A percentile compares a stretch with the other conserved stretches of the same genome.
Conservation (phyloP, 2,888 invertebrate genomes). For the Ennomos fuscantarius region DNA sequence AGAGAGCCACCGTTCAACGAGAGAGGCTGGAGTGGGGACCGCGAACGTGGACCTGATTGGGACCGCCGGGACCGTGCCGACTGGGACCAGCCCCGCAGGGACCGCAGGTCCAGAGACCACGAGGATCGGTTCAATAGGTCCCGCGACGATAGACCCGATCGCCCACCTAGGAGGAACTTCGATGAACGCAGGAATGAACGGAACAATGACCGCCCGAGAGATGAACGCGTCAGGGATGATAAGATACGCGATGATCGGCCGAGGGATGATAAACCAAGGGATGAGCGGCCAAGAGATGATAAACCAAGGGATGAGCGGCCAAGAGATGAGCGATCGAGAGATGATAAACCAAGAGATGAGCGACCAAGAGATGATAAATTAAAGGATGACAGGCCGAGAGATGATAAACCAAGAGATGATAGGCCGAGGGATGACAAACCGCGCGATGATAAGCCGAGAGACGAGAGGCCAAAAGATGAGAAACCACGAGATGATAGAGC, state of each 20-base stretch:
- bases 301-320: slow-evolving; percentile 25
- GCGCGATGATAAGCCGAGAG: slow-evolving; percentile 23
- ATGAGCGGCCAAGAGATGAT: slow-evolving; percentile 12
- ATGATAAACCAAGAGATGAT: slow-evolving; percentile 1
- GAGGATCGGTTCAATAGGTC: slow-evolving; percentile 51
- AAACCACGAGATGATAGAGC: slow-evolving; percentile 26
- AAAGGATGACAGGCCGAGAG: slow-evolving; percentile 3
- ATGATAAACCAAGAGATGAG: slow-evolving; percentile 9
- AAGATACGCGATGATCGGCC: slow-evolving; percentile 20
- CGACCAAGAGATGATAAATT: slow-evolving; percentile 1
- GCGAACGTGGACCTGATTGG: slow-evolving; percentile 55
- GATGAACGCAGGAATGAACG: slow-evolving; percentile 22
- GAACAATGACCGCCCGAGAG: slow-evolving; percentile 18
- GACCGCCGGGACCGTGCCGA: slow-evolving; percentile 36
- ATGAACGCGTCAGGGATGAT: slow-evolving; percentile 12
- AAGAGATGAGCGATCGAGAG: slow-evolving; percentile 30
- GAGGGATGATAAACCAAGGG: slow-evolving; percentile 24
- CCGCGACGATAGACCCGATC: slow-evolving; percentile 29
- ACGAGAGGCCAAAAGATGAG: slow-evolving; percentile 21
- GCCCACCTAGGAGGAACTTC: slow-evolving; percentile 18
- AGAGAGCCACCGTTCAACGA: slow-evolving; percentile 69
- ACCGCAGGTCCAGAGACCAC: slow-evolving; percentile 37
- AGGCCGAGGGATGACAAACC: slow-evolving; percentile 10
- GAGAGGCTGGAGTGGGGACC: slow-evolving; percentile 67
- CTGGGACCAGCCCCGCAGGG: slow-evolving; percentile 43